Base-by-base conservation (phyloP, 2,113 vertebrate species). In the Takifugu flavidus region DNA sequence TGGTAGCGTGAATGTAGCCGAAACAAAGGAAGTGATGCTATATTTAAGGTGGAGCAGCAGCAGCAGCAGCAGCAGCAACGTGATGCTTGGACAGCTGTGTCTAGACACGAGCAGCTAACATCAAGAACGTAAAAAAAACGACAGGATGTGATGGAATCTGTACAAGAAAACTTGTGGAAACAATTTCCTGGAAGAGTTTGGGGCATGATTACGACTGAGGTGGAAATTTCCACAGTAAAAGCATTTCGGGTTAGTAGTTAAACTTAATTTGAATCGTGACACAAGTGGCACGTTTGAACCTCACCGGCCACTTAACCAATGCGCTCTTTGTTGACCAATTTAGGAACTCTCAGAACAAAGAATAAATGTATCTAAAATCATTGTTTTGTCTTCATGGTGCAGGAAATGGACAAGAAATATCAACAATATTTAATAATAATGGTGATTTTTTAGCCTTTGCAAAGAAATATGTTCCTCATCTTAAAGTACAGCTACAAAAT, bases 371-470 rank as follows among this genome's bases (percentile, higher is more conserved):
- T 59, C 5, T 25, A 39, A 47, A 51, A 11, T 3, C 5, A 5
- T 20, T 25, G 2, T n/a, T 65, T 59, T 53, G 0, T 20, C 10
- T 55, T 56, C 12, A 44, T 8, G 49, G 11, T 3, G 15, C 26
- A 46, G 13, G 13, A 45, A 39, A 31, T n/a, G 44, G 62, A 43
- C 6, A 11, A 4, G n/a, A 34, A 6, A 63, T 27, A 62, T 31
- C 13, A 20, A 47, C 25, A 27, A 50, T 12, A n/a, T 39, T 39
- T 11, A 39, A 39, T 39, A 39, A 39, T 39, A 39, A n/a, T 25
- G 43, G 34, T 27, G 29, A 7, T 12, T 4, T 34, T 65, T 59
- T 27, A 67, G 63, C 52, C 44, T 63, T 59, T 70, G 62, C 62
- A 74, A 54, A 62, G 42, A 50, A 62, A 49, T 25, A 0, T 5